Evolutionary conservation across 2,797 vertebrate genomes (phyloP), one percentile per base, ranked within the genome.

Genomic region (Craterocephalus amniculus): DNA sequence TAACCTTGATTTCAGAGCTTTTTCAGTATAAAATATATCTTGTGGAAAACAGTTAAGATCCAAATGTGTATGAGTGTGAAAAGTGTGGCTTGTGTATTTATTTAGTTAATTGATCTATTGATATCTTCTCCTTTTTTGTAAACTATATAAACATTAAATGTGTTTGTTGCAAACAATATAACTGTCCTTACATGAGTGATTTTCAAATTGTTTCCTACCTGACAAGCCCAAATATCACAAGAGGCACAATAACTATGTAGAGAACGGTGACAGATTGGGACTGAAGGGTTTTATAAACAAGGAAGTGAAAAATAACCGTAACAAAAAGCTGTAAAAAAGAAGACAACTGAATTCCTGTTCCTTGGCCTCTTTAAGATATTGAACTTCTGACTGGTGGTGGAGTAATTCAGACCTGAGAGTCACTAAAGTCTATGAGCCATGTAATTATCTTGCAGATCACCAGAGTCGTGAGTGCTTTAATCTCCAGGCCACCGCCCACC

Each of bases 1-100:
- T 43, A 80, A 31, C 56, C 54, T 68, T 62, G 48, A 76, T 51
- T 72, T 70, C 9, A 77, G 48, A 70, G 62, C 43, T 72, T 74
- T 65, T 14, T 65, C 27, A 24, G 35, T 73, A 43, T 54, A 32
- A 74, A 22, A 8, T 74, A 55, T 24, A 57, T 59, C 29, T 59
- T 27, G 58, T 57, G 64, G 48, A 56, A 40, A 60, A 58, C 7
- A 14, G 60, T 66, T 38, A 48, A 48, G 36, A 68, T 69, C 55
- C 11, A 59, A 48, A 34, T 35, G 29, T 59, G 24, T 54, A 12
- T 24, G n/a, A 49, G 16, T 52, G 49, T 52, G 24, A 58, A 49
- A 32, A 38, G 27, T 57, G 16, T 45, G 40, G 9, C 10, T 60
- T 27, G 52, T 31, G 52, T 55, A 16, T 55, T 16, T 16, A 55